Evolutionary conservation across 1,140 invertebrate genomes (phyloP).

Genomic region (Rhopalosiphum maidis): DNA sequence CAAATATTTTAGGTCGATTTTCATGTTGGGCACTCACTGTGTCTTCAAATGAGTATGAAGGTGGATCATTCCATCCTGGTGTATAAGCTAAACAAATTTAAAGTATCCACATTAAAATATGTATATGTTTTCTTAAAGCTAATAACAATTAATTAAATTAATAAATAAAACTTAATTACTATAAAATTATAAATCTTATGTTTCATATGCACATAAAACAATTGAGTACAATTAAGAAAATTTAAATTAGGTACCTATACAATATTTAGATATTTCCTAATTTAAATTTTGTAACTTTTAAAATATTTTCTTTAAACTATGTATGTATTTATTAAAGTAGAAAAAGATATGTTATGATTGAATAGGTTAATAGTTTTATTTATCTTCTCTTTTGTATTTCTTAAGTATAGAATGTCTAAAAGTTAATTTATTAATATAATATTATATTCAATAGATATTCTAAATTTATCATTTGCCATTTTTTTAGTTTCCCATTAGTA

Average conservation of each 20-base stretch:
- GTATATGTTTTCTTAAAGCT: neutral
- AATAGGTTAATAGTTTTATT: neutral
- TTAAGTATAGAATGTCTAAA: neutral
- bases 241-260: neutral
- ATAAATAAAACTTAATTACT: neutral
- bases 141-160: neutral
- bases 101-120: neutral
- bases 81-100: conserved; percentile 30
- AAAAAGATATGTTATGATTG: no score
- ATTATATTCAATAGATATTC: neutral
- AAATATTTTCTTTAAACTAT: neutral
- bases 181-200: neutral
- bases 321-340: no score
- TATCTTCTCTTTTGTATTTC: neutral
- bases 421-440: neutral
- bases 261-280: neutral
- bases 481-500: neutral
- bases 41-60: conserved; percentile 52
- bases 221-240: neutral
- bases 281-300: neutral
- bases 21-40: conserved; percentile 49
- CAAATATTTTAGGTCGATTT: conserved; percentile 52
- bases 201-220: neutral
- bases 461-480: neutral
- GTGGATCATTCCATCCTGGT: conserved; percentile 52